A percentile compares a stretch with the other conserved stretches of the same genome.
phyloP scores from a whole-genome alignment of 2,113 vertebrate species.

The Trinectes maculatus region DNA sequence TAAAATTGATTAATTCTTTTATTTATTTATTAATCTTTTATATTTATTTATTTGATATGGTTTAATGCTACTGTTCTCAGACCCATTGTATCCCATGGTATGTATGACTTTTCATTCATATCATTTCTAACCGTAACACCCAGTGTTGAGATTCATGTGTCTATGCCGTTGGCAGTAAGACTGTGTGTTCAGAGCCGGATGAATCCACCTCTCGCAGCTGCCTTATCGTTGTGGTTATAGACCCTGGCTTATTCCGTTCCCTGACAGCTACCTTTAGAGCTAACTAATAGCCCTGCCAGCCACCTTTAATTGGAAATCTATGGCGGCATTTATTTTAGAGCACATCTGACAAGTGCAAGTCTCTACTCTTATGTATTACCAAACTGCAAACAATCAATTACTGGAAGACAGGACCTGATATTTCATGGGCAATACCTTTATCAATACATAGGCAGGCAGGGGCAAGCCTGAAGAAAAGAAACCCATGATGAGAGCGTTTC shows the following conservation, averaged over 20 bases:
- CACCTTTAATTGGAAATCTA: slow-evolving; percentile 84
- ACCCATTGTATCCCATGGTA: slow-evolving; percentile 7
- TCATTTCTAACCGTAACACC: neutral
- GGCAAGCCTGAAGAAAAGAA: slow-evolving; percentile 20
- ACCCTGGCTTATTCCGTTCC: slow-evolving; percentile 61
- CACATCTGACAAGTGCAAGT: slow-evolving; percentile 72
- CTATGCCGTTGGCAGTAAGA: slow-evolving; percentile 12
- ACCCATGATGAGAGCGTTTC: slow-evolving; percentile 21
- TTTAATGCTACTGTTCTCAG: neutral
- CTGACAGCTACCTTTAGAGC: slow-evolving; percentile 77
- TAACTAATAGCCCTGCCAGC: slow-evolving; percentile 77
- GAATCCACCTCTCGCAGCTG: slow-evolving; percentile 63
- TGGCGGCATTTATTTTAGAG: slow-evolving; percentile 80
- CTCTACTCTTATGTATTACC: slow-evolving; percentile 75
- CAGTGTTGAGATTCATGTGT: slow-evolving; percentile 7
- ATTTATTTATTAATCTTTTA: no score
- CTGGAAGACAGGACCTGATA: slow-evolving; percentile 57
- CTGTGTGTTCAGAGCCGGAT: slow-evolving; percentile 51
- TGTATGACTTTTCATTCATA: slow-evolving; percentile 1
- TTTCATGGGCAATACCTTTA: slow-evolving; percentile 71
- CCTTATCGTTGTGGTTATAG: slow-evolving; percentile 67
- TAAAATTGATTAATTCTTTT: no score
- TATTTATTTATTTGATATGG: no score
- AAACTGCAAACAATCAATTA: slow-evolving; percentile 72
- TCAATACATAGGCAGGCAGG: slow-evolving; percentile 62